Evolutionary conservation across 1,140 invertebrate species (phyloP), one percentile per base, ranked within the genome.

Genomic region (Drosophila fuyamai): DNA sequence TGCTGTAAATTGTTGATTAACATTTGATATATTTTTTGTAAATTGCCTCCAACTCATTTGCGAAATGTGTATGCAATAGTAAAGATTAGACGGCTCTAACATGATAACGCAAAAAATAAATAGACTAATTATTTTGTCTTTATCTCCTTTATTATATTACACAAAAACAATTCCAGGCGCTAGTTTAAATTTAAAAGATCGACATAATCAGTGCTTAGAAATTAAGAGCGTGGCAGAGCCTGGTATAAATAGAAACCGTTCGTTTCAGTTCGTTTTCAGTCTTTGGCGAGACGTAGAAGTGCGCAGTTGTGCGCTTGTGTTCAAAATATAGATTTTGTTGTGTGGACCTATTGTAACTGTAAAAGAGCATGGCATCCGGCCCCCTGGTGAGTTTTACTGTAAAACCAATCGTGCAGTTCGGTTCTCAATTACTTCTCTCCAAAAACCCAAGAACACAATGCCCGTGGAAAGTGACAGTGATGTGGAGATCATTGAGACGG

Each of bases 401-500:
- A 53, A n/a, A 36, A 16, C 32, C 12, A 8, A 23, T 35, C 4
- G 10, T 8, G 18, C 13, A 44, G 48, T 9, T 13, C 7, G 10
- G 32, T 38, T 9, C 7, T 14, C 14, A 32, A 57, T 41, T 23
- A 23, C 23, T 23, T 23, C 18, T 18, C 12, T 9, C 7, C 7
- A 10, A 41, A 14, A 62, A 38, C 9, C 23, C 0, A 27, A 46
- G 18, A 36, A 5, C 14, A 9, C 27, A n/a, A 12, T 9, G 14
- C 13, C 2, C 5, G 4, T n/a, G 1, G 10, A 60, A 10, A 60
- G 32, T 10, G 41, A 62, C 14, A 61, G 36, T n/a, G 36, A 62
- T 40, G 36, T 63, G 14, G 18, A 62, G 23, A 32, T 68, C 9
- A 44, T 12, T 4, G 35, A 41, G 14, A 13, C 38, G 13, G 29